Evolutionary conservation across 2,113 vertebrate species (phyloP), one percentile per base, ranked within the genome.

Genomic region (Atractosteus spatula): DNA sequence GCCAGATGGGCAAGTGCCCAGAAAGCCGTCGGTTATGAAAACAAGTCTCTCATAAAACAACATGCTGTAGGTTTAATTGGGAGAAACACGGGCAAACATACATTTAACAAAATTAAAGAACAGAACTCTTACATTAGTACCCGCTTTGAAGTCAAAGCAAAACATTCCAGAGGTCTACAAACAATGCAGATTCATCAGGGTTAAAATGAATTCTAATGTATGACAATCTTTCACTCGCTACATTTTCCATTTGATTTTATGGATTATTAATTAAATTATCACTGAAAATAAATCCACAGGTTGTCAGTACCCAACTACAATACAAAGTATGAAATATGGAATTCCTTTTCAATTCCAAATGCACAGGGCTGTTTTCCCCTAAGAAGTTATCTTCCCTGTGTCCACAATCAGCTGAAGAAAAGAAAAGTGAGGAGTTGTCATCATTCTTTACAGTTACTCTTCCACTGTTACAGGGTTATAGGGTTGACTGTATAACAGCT

Each of bases 1-100:
- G 76, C 83, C 86, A 86, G 80, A 83, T 87, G 83, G 80, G 83
- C 69, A 71, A 45, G 57, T 73, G 81, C 82, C 83, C 79, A 82
- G 78, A 83, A 83, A 79, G 75, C 70, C 79, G 74, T 74, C 64
- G 81, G 78, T 77, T 81, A 76, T 80, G 79, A 71, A 72, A 78
- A 77, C 71, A 51, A 62, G 72, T 41, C 70, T 63, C 78, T 84
- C 75, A 81, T 87, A 82, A 82, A 65, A 65, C 62, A 65, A 43
- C 62, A 65, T 41, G 62, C 17, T 65, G 17, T 65, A 65, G 17
- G 29, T 43, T 65, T 65, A 65, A 29, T 59, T 59, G 57, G 57
- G 12, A 59, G 11, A 59, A 16, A 14, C 57, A 59, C 57, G n/a
- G 57, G 57, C 57, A 14, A n/a, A 59, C 57, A 4, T 65, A 65